phyloP scores from a whole-genome alignment of 2,888 invertebrate genomes.

The Choristoneura rosaceana region DNA sequence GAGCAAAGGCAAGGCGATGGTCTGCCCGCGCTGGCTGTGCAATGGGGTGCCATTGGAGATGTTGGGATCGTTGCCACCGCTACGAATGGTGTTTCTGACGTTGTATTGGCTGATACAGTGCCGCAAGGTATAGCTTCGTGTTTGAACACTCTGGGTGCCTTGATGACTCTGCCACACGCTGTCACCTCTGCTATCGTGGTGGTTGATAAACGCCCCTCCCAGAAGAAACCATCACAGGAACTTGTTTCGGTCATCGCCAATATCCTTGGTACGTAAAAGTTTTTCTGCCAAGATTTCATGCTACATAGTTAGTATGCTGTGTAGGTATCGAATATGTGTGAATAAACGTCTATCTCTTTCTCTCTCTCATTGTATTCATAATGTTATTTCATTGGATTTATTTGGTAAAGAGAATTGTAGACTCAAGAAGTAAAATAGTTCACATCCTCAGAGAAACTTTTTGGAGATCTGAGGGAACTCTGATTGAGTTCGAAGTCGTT shows the following conservation, averaged over 20 bases:
- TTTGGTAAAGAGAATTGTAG: no score
- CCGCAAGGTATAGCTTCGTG: slow-evolving; percentile 98
- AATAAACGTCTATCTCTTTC: no score
- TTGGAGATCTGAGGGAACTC: no score
- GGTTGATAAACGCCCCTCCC: slow-evolving; percentile 91
- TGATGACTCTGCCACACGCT: slow-evolving; percentile 95
- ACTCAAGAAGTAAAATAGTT: no score
- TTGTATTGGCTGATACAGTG: slow-evolving; percentile 94
- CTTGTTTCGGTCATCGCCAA: slow-evolving; percentile 93
- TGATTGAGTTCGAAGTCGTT: no score
- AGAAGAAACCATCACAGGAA: slow-evolving; percentile 80
- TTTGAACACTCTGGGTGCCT: slow-evolving; percentile 93
- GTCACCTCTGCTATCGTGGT: slow-evolving; percentile 94
- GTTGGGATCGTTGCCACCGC: slow-evolving; percentile 96
- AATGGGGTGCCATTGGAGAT: slow-evolving; percentile 99
- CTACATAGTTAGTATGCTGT: no score
- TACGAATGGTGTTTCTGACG: slow-evolving; percentile 86
- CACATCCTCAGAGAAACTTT: no score
- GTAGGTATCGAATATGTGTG: no score
- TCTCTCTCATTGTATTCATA: no score
- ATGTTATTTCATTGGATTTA: no score
- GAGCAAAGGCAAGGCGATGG: slow-evolving; percentile 94
- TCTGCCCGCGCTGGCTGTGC: slow-evolving; percentile 95
- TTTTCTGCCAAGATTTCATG: neutral
- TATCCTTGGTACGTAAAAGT: slow-evolving; percentile 87